These are phyloP conservation scores for Limonius californicus DNA, from an alignment of 1,140 invertebrate species.

Conservation along the genomic window DNA sequence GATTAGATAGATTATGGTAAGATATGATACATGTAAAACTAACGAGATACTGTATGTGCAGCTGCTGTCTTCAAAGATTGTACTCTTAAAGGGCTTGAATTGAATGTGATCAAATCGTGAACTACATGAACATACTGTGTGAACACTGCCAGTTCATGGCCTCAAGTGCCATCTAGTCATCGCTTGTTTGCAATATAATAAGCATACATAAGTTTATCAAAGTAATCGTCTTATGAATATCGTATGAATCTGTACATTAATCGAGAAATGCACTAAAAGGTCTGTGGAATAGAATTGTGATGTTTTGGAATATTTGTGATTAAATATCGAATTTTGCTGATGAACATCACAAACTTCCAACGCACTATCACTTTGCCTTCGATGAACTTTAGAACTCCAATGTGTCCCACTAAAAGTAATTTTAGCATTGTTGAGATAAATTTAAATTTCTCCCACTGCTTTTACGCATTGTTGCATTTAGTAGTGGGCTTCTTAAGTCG, in stretches of 20 bases:
- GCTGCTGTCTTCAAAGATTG: background rate
- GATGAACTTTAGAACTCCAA: background rate
- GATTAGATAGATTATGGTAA: background rate
- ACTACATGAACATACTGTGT: background rate
- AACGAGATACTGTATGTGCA: background rate
- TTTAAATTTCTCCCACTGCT: background rate
- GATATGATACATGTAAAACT: background rate
- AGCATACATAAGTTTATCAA: background rate
- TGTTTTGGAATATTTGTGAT: background rate
- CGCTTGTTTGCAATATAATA: slow-evolving; percentile 1
- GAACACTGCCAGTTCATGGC: slow-evolving; percentile 9
- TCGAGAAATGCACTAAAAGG: background rate
- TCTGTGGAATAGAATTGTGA: background rate
- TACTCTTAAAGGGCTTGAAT: background rate
- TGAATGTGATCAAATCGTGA: background rate
- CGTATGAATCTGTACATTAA: background rate
- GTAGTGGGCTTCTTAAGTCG: background rate
- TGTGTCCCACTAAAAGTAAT: too few relatives aligned
- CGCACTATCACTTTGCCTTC: background rate
- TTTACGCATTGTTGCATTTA: slow-evolving; percentile 1
- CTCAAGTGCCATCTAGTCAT: slow-evolving; percentile 1
- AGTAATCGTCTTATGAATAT: background rate
- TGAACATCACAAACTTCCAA: background rate
- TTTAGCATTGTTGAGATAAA: background rate
- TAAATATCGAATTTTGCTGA: too few relatives aligned